A percentile compares a stretch with the other conserved stretches of the same genome.
Conservation (phyloP, 2,113 vertebrate species). For the Cyanoramphus novaezelandiae region DNA sequence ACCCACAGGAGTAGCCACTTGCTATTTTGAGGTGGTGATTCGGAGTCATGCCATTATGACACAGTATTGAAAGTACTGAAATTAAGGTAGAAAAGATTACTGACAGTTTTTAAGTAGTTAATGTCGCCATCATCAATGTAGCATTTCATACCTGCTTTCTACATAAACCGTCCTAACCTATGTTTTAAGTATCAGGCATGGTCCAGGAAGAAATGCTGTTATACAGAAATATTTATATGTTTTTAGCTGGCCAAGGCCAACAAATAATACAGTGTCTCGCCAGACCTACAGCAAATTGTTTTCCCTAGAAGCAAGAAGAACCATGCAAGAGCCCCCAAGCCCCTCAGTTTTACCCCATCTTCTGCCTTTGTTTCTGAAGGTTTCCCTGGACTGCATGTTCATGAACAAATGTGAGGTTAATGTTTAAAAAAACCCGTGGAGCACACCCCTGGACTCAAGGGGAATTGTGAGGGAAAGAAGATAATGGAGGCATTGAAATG, state of each 20-base stretch:
- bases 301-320: neutral
- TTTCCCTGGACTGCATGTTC: neutral
- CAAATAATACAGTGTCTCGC: neutral
- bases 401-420: neutral
- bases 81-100: neutral
- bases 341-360: neutral
- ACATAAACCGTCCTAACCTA: neutral
- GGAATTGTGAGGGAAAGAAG: neutral
- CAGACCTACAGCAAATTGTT: neutral
- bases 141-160: neutral
- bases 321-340: neutral
- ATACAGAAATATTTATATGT: neutral
- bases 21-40: neutral
- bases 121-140: neutral
- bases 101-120: neutral
- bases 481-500: neutral
- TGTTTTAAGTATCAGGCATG: neutral
- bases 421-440: neutral
- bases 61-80: neutral
- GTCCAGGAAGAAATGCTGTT: neutral
- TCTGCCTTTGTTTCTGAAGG: neutral
- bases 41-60: neutral
- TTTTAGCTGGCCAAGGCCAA: neutral
- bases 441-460: neutral
- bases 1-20: neutral